These are phyloP conservation scores for Trypoxylon attenuatum DNA, from an alignment of 2,888 invertebrate genomes.

Conservation along the genomic window DNA sequence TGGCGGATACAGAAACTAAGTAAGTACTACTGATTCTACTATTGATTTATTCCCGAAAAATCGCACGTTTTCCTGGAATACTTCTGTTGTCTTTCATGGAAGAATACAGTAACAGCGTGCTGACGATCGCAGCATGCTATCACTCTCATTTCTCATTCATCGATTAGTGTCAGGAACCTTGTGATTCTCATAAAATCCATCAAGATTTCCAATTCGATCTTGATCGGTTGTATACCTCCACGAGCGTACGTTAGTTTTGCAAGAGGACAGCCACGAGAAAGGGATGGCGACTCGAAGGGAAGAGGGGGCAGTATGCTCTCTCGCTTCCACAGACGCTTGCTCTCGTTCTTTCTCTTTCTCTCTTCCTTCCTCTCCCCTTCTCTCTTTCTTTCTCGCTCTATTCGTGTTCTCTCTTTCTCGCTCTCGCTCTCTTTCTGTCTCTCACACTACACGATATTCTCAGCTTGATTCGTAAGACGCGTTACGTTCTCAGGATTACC, in stretches of 20 bases:
- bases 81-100: conserved; percentile 18
- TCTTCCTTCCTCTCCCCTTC: too few species aligned
- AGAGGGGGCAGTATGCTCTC: too few species aligned
- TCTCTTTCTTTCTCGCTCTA: too few species aligned
- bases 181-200: background rate
- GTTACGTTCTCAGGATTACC: conserved; percentile 56
- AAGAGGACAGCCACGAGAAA: conserved; percentile 29
- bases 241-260: conserved; percentile 30
- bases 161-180: background rate
- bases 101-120: conserved; percentile 13
- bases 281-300: conserved; percentile 34
- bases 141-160: background rate
- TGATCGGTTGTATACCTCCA: conserved; percentile 18
- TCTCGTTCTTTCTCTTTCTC: too few species aligned
- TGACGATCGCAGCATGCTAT: conserved; percentile 2
- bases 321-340: too few species aligned
- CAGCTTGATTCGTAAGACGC: conserved; percentile 55
- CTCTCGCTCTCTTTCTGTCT: too few species aligned
- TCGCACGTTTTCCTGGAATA: conserved; percentile 26
- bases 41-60: conserved; percentile 39
- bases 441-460: conserved; percentile 51
- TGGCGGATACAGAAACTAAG: conserved; percentile 63
- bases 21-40: conserved; percentile 42
- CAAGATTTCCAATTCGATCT: conserved; percentile 9
- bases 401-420: too few species aligned